Evolutionary conservation across 2,888 invertebrate genomes (phyloP).

Genomic region (Chouioia cunea): DNA sequence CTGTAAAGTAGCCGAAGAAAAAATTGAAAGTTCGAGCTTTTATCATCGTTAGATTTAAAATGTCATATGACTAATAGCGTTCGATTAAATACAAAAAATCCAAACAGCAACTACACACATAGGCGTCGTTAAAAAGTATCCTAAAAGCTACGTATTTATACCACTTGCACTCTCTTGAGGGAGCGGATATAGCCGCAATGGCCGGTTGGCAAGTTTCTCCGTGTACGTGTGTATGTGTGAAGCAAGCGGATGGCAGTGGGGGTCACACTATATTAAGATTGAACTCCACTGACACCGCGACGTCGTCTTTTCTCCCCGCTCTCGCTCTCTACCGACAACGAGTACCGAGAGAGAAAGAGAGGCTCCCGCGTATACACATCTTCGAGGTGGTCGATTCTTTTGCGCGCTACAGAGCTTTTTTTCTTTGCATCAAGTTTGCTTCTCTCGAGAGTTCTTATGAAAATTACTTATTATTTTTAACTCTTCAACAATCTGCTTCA

Average conservation of each 20-base stretch:
- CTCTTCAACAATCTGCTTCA: too few species aligned
- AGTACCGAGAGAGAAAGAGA: not conserved
- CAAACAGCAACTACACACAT: too few species aligned
- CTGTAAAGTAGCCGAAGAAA: too few species aligned
- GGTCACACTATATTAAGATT: constrained; percentile 69
- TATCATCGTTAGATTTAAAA: too few species aligned
- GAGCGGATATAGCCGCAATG: constrained; percentile 33
- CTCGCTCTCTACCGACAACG: constrained; percentile 44
- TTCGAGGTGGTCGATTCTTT: constrained; percentile 28
- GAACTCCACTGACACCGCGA: constrained; percentile 67
- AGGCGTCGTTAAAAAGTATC: too few species aligned
- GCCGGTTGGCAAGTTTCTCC: not conserved
- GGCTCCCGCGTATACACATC: constrained; percentile 7
- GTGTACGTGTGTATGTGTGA: not conserved
- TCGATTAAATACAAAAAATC: too few species aligned
- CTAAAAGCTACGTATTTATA: not conserved
- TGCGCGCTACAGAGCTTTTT: not conserved
- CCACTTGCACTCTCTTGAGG: not conserved
- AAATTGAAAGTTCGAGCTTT: too few species aligned
- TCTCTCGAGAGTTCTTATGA: constrained; percentile 19
- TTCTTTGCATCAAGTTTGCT: constrained; percentile 3
- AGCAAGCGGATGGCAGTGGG: constrained; percentile 55
- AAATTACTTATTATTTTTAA: not conserved
- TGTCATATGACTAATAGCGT: too few species aligned
- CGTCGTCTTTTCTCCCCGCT: constrained; percentile 49